These are phyloP conservation scores for Pristionchus entomophagus DNA, from an alignment of 2,888 invertebrate genomes.

Conservation along the genomic window DNA sequence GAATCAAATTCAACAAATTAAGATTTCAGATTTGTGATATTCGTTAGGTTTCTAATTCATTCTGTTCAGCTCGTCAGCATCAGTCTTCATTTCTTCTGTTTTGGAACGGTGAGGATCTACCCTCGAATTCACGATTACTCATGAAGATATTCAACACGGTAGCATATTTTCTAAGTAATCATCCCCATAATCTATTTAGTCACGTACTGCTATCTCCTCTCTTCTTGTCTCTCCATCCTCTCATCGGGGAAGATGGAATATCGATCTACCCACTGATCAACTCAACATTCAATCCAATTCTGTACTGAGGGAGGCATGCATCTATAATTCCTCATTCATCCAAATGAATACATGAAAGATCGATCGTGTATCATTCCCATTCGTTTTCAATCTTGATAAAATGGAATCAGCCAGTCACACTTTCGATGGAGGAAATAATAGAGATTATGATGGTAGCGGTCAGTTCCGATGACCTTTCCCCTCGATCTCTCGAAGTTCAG, in stretches of 20 bases:
- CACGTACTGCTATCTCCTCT: background rate
- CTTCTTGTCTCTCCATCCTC: slow-evolving; percentile 28
- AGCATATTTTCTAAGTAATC: background rate
- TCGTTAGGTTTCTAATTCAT: background rate
- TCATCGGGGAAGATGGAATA: slow-evolving; percentile 18
- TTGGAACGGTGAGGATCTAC: slow-evolving; percentile 88
- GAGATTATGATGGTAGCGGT: slow-evolving; percentile 81
- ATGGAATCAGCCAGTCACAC: slow-evolving; percentile 80
- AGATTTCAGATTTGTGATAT: too few relatives aligned
- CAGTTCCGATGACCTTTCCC: background rate
- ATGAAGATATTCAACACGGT: slow-evolving; percentile 79
- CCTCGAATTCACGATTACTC: slow-evolving; percentile 83
- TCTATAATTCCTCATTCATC: background rate
- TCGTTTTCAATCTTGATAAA: slow-evolving; percentile 85
- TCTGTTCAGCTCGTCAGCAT: background rate
- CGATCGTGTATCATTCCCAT: slow-evolving; percentile 77
- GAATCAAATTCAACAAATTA: background rate
- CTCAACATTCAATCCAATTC: background rate
- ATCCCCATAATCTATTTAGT: background rate
- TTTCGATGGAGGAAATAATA: slow-evolving; percentile 82
- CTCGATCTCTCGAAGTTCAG: background rate
- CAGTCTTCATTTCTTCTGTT: slow-evolving; percentile 83
- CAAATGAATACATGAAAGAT: slow-evolving; percentile 50
- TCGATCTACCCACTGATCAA: background rate
- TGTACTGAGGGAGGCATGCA: background rate